Conservation (phyloP, 2,888 invertebrate genomes). For the Diaphora mendica region DNA sequence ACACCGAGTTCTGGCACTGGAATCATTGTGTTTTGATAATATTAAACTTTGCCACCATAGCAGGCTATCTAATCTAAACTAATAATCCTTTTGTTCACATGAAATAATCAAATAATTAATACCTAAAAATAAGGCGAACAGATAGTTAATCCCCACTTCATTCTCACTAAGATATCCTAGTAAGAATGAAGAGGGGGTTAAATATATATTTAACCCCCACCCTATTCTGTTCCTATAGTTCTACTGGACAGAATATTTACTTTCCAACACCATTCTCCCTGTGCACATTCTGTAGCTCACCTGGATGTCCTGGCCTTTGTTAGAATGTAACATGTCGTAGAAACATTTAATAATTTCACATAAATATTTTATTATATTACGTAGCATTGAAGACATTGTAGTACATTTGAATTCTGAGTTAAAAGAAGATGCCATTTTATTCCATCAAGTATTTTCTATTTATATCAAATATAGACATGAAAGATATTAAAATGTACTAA, state of each 20-base stretch:
- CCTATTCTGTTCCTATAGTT: too few relatives aligned
- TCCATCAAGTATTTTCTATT: background rate
- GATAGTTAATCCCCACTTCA: too few relatives aligned
- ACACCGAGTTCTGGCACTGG: too few relatives aligned
- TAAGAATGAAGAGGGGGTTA: too few relatives aligned
- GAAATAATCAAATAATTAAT: too few relatives aligned
- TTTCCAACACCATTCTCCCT: background rate
- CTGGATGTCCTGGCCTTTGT: constrained; percentile 46
- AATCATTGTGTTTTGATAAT: background rate
- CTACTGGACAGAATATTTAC: background rate
- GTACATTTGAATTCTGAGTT: background rate
- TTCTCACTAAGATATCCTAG: too few relatives aligned
- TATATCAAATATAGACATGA: background rate
- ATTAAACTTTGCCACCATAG: background rate
- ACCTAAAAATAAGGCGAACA: too few relatives aligned
- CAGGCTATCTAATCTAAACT: too few relatives aligned
- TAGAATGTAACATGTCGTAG: constrained; percentile 34
- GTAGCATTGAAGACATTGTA: background rate
- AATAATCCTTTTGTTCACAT: too few relatives aligned
- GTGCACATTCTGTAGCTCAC: constrained; percentile 34
- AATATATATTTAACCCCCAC: too few relatives aligned
- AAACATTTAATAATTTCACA: constrained; percentile 38
- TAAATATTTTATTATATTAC: constrained; percentile 10
- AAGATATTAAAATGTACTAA: constrained; percentile 82
- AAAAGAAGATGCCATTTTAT: background rate